Conservation (phyloP, 1,140 invertebrate genomes). For the Apis cerana region DNA sequence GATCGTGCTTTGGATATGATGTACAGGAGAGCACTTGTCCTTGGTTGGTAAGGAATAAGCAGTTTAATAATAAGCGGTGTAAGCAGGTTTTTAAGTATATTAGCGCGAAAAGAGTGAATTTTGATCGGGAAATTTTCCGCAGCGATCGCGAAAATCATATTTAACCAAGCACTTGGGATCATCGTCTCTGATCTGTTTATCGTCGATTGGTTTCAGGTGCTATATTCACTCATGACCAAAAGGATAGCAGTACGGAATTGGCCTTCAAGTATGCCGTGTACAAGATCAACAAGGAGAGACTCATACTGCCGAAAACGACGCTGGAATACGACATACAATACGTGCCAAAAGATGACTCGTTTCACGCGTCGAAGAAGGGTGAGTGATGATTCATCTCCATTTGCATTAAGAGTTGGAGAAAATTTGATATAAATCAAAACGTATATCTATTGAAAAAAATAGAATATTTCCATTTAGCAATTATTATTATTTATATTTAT, state of each 20-base stretch:
- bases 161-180: slow-evolving; percentile 30
- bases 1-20: background rate
- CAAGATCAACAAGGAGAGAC: slow-evolving; percentile 85
- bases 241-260: slow-evolving; percentile 84
- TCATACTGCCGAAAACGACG: slow-evolving; percentile 84
- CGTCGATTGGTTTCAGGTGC: slow-evolving; percentile 80
- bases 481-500: no score
- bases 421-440: no score
- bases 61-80: no score
- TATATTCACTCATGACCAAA: slow-evolving; percentile 85
- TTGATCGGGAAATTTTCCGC: slow-evolving; percentile 42
- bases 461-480: no score
- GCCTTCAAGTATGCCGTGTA: slow-evolving; percentile 87
- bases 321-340: slow-evolving; percentile 86
- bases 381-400: slow-evolving; percentile 31
- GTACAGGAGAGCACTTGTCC: slow-evolving; percentile 21
- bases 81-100: slow-evolving; percentile 45
- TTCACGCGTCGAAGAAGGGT: slow-evolving; percentile 87
- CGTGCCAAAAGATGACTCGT: slow-evolving; percentile 85
- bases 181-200: background rate
- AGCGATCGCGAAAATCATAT: slow-evolving; percentile 29
- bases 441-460: no score
- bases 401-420: no score
- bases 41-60: slow-evolving; percentile 17
- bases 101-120: slow-evolving; percentile 35